Conservation (phyloP, 2,113 vertebrate species). For the Eulemur rufifrons region DNA sequence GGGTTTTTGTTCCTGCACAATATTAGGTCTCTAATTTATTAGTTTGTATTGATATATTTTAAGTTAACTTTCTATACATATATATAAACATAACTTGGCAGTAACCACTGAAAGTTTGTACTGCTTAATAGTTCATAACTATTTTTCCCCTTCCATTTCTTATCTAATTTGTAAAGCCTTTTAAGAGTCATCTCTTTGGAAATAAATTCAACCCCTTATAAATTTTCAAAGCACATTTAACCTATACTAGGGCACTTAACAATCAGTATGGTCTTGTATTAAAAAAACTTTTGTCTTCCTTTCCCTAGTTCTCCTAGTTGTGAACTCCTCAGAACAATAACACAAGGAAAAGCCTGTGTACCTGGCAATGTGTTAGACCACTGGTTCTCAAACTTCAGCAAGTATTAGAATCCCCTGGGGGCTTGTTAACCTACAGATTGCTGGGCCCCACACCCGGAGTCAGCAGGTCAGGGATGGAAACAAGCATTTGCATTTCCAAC, state of each 20-base stretch:
- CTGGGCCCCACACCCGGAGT: background rate
- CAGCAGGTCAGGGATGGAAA: background rate
- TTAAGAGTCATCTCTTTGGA: background rate
- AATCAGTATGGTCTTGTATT: background rate
- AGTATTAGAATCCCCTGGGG: background rate
- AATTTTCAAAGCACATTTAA: background rate
- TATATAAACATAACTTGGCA: background rate
- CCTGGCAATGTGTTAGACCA: background rate
- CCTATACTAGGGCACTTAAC: background rate
- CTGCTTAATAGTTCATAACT: background rate
- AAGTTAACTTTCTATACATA: background rate
- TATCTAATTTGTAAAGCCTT: background rate
- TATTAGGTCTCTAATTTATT: background rate
- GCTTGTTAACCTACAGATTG: background rate
- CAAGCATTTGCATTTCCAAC: background rate
- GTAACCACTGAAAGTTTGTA: background rate
- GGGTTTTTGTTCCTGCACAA: background rate
- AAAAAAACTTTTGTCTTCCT: background rate
- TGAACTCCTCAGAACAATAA: constrained; percentile 11
- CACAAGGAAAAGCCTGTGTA: background rate
- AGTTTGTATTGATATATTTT: background rate
- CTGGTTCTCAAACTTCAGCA: background rate
- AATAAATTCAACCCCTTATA: constrained; percentile 9
- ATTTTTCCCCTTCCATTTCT: background rate
- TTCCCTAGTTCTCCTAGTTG: background rate